A percentile compares a stretch with the other conserved stretches of the same genome.
phyloP scores from a whole-genome alignment of 2,888 invertebrate genomes.

The Steinernema carpocapsae region DNA sequence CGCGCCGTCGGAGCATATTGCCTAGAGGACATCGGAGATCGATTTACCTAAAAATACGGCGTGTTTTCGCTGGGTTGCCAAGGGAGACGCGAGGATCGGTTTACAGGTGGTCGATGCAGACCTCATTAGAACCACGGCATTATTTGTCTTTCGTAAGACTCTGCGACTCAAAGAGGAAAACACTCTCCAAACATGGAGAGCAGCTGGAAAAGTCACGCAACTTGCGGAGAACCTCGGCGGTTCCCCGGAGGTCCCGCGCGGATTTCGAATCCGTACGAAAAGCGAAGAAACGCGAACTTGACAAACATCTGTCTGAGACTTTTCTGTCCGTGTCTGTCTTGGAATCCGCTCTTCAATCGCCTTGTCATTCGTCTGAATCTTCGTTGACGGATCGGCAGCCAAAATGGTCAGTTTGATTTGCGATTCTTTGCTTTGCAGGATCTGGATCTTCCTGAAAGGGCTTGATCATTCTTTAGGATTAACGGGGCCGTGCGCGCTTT shows the following conservation, averaged over 20 bases:
- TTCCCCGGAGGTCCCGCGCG: conserved; percentile 7
- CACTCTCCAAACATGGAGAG: background rate
- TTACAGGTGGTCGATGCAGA: conserved; percentile 18
- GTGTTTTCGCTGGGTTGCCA: conserved; percentile 23
- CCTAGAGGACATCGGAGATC: background rate
- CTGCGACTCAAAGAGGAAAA: background rate
- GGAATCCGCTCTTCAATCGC: background rate
- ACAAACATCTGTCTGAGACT: background rate
- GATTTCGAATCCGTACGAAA: background rate
- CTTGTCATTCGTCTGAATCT: background rate
- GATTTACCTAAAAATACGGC: conserved; percentile 9
- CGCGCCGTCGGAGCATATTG: background rate
- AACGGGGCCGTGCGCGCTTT: too few relatives aligned
- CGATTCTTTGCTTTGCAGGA: too few relatives aligned
- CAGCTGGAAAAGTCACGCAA: background rate
- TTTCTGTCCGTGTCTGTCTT: background rate
- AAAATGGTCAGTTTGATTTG: conserved; percentile 8
- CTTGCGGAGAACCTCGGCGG: background rate
- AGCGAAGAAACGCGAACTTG: too few relatives aligned
- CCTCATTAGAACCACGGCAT: too few relatives aligned
- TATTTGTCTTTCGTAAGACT: background rate
- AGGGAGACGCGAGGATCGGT: conserved; percentile 11
- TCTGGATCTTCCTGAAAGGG: too few relatives aligned
- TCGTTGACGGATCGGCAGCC: background rate
- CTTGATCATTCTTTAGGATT: too few relatives aligned